Percentiles rank a stretch among this genome's conserved stretches.
Conservation (phyloP, 2,888 invertebrate species). For the Troides aeacus region DNA sequence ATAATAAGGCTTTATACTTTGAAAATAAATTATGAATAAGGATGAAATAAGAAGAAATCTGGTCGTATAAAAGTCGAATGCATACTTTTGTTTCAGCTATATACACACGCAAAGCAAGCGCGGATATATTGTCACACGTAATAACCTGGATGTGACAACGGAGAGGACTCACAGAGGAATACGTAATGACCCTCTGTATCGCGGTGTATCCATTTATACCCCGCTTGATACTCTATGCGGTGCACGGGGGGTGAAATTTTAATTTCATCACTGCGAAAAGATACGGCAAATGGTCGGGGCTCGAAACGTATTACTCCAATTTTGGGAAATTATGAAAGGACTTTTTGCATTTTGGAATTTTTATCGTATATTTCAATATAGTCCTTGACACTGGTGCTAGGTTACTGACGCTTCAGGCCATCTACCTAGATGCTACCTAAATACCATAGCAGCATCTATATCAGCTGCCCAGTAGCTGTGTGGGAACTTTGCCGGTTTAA, state of each 20-base stretch:
- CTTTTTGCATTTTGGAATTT: not conserved
- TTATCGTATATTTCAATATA: not conserved
- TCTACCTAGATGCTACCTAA: too few relatives aligned
- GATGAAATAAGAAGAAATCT: not conserved
- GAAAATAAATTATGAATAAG: too few relatives aligned
- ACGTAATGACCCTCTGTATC: conserved; percentile 38
- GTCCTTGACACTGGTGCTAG: too few relatives aligned
- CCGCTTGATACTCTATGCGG: conserved; percentile 7
- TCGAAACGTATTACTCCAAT: conserved; percentile 11
- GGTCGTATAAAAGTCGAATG: not conserved
- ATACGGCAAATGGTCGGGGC: conserved; percentile 19
- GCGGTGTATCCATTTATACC: conserved; percentile 8
- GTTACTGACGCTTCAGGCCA: too few relatives aligned
- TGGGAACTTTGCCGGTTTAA: too few relatives aligned
- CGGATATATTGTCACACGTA: conserved; percentile 49
- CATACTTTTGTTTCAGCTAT: not conserved
- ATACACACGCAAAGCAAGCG: conserved; percentile 20
- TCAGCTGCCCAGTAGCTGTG: too few relatives aligned
- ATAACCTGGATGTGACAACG: conserved; percentile 49
- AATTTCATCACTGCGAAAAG: conserved; percentile 27
- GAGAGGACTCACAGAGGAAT: conserved; percentile 45
- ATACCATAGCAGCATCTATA: too few relatives aligned
- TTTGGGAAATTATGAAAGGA: conserved; percentile 13
- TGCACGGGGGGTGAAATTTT: conserved; percentile 22
- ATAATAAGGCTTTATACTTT: too few relatives aligned